A percentile compares a stretch with the other conserved stretches of the same genome.
These are phyloP conservation scores for Drosophila lutescens DNA, from an alignment of 2,888 invertebrate species.

Conservation along the genomic window DNA sequence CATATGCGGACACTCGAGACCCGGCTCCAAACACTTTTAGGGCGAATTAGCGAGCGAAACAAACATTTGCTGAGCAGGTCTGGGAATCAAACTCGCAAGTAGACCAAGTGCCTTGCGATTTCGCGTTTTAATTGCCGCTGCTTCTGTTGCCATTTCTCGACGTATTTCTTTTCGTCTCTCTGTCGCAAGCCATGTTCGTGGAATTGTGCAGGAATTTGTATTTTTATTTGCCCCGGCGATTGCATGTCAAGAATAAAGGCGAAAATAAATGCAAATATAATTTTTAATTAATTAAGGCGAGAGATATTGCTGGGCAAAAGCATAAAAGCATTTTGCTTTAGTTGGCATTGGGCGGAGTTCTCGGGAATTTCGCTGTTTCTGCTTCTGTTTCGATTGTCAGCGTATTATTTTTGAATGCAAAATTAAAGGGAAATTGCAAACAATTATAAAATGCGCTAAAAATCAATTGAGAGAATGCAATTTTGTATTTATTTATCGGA, in stretches of 20 bases:
- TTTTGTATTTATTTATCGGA: slow-evolving; percentile 28
- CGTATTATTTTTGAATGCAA: slow-evolving; percentile 63
- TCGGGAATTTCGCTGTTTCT: slow-evolving; percentile 49
- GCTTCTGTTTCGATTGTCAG: slow-evolving; percentile 44
- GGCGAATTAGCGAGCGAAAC: slow-evolving; percentile 50
- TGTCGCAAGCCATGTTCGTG: slow-evolving; percentile 37
- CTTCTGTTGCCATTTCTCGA: slow-evolving; percentile 24
- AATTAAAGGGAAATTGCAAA: slow-evolving; percentile 63
- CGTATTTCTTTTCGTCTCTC: slow-evolving; percentile 1
- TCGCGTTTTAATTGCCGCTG: slow-evolving; percentile 41
- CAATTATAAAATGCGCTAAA: slow-evolving; percentile 19
- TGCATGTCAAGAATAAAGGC: slow-evolving; percentile 24
- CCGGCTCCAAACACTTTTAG: slow-evolving; percentile 23
- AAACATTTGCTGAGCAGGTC: slow-evolving; percentile 43
- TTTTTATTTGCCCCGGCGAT: slow-evolving; percentile 2
- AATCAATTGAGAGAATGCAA: slow-evolving; percentile 17
- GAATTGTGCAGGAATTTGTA: slow-evolving; percentile 16
- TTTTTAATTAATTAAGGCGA: slow-evolving; percentile 36
- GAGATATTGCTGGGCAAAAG: slow-evolving; percentile 16
- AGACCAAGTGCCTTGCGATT: slow-evolving; percentile 5
- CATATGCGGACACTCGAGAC: slow-evolving; percentile 56
- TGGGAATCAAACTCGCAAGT: slow-evolving; percentile 47
- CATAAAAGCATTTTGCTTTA: slow-evolving; percentile 8
- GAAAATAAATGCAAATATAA: slow-evolving; percentile 26
- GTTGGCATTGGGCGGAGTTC: slow-evolving; percentile 52